Percentiles rank a stretch among this genome's conserved stretches.
phyloP scores from a whole-genome alignment of 37 sponge, comb jelly and placozoan species.

The Ephydatia muelleri region DNA sequence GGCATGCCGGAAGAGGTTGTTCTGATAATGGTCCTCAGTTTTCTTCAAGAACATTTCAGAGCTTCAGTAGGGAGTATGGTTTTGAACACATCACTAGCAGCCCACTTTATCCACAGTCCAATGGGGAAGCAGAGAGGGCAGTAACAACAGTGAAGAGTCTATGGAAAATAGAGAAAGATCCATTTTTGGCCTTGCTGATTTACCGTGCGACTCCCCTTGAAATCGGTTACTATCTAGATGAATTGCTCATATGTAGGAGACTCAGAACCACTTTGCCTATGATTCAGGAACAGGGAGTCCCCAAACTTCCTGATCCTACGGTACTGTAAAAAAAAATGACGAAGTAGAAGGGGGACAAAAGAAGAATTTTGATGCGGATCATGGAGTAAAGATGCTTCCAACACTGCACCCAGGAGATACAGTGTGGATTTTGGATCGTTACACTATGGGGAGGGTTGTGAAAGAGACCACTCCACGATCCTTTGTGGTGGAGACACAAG shows the following conservation, averaged over 20 bases:
- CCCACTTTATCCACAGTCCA: conserved; percentile 56
- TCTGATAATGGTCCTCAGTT: conserved; percentile 81
- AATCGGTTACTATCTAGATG: conserved; percentile 40
- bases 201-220: conserved; percentile 45
- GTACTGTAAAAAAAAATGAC: conserved; percentile 15
- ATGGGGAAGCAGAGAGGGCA: conserved; percentile 74
- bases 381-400: conserved; percentile 16
- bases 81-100: conserved; percentile 65
- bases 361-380: conserved; percentile 17
- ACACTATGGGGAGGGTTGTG: conserved; percentile 17
- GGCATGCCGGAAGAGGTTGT: conserved; percentile 59
- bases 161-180: conserved; percentile 46
- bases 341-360: conserved; percentile 19
- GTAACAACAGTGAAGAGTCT: conserved; percentile 41
- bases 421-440: conserved; percentile 41
- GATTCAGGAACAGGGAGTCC: conserved; percentile 6
- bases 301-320: conserved; percentile 14
- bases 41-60: conserved; percentile 12
- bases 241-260: conserved; percentile 42
- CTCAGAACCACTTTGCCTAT: conserved; percentile 42
- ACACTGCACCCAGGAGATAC: conserved; percentile 16
- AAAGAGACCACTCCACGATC: conserved; percentile 25
- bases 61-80: conserved; percentile 47
- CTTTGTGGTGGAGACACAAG: conserved; percentile 8
- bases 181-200: conserved; percentile 39